Conservation (phyloP, 2,888 invertebrate genomes). For the Hemicrepidius hirtus region DNA sequence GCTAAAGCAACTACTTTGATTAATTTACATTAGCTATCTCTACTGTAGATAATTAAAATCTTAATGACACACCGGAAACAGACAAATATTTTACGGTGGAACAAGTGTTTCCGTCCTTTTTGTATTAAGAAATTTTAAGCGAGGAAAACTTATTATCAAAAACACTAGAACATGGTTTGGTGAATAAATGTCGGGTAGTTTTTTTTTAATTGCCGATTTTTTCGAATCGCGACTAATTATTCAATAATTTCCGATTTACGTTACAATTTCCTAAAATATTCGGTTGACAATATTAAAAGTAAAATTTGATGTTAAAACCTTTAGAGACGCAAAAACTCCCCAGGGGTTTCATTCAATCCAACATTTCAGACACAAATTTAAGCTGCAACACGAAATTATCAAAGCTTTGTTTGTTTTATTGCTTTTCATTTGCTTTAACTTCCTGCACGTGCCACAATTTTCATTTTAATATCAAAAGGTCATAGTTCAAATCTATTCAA, state of each 20-base stretch:
- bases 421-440: background rate
- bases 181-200: too few relatives aligned
- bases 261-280: too few relatives aligned
- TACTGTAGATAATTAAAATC: background rate
- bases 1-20: too few relatives aligned
- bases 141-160: too few relatives aligned
- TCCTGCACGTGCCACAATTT: background rate
- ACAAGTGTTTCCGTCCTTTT: constrained; percentile 1
- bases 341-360: too few relatives aligned
- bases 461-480: constrained; percentile 4
- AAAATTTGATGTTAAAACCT: background rate
- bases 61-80: constrained; percentile 11
- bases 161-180: too few relatives aligned
- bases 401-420: background rate
- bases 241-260: too few relatives aligned
- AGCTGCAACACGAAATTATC: too few relatives aligned
- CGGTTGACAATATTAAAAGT: too few relatives aligned
- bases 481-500: background rate
- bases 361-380: too few relatives aligned
- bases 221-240: too few relatives aligned
- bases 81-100: constrained; percentile 11
- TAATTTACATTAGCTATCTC: constrained; percentile 13
- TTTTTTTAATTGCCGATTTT: too few relatives aligned
- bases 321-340: background rate
- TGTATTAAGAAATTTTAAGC: background rate